These are phyloP conservation scores for Rhopalosiphum padi DNA, from an alignment of 1,140 invertebrate genomes.

Conservation along the genomic window DNA sequence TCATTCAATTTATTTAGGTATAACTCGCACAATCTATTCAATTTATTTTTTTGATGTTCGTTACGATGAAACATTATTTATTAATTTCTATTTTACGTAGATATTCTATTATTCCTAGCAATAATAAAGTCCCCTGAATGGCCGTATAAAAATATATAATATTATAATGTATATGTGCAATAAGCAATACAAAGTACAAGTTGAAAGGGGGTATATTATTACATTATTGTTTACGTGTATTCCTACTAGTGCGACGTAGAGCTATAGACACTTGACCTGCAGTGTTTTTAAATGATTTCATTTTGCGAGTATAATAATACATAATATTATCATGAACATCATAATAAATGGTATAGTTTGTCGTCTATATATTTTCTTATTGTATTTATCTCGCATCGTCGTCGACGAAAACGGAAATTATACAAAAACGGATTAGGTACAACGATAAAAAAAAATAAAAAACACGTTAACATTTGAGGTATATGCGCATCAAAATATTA, in stretches of 20 bases:
- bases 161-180: too few species aligned
- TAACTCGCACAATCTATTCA: not conserved
- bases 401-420: not conserved
- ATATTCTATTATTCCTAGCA: not conserved
- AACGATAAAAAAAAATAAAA: not conserved
- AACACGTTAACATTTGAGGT: not conserved
- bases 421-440: not conserved
- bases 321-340: not conserved
- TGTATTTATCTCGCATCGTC: not conserved
- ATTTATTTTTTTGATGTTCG: not conserved
- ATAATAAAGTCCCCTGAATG: not conserved
- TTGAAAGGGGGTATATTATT: not conserved
- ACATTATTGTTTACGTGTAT: not conserved
- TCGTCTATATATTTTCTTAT: not conserved
- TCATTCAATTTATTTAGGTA: not conserved
- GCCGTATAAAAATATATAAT: not conserved
- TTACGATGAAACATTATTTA: not conserved
- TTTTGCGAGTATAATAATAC: not conserved
- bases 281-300: not conserved
- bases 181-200: too few species aligned
- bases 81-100: too few species aligned
- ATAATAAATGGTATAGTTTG: not conserved
- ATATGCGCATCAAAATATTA: not conserved
- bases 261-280: not conserved
- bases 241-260: not conserved